Evolutionary conservation across 2,113 vertebrate species (phyloP).

Genomic region (Mastomys natalensis): DNA sequence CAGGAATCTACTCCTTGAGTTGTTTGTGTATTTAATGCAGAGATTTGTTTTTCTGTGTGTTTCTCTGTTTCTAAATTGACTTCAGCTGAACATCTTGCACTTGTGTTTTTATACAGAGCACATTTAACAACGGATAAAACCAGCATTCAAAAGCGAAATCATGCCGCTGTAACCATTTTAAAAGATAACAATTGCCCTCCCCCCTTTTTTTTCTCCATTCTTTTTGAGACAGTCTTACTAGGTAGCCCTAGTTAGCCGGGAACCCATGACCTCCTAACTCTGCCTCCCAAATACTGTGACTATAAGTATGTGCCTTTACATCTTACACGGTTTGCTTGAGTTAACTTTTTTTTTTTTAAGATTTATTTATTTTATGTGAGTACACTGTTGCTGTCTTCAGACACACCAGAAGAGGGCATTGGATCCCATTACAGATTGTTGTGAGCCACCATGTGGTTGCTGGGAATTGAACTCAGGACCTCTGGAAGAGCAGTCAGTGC

Average conservation of each 20-base stretch:
- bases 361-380: too few relatives aligned
- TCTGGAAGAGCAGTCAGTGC: too few relatives aligned
- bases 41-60: conserved; percentile 77
- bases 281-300: neutral
- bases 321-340: conserved; percentile 73
- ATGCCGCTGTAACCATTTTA: conserved; percentile 73
- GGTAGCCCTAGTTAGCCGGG: neutral
- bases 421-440: too few relatives aligned
- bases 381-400: too few relatives aligned
- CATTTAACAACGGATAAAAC: conserved; percentile 78
- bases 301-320: neutral
- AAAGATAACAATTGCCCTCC: conserved; percentile 66
- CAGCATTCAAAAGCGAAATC: conserved; percentile 76
- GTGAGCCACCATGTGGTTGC: too few relatives aligned
- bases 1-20: conserved; percentile 60
- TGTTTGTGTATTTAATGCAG: conserved; percentile 74
- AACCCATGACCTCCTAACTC: neutral
- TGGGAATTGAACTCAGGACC: too few relatives aligned
- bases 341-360: conserved; percentile 53
- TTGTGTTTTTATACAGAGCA: conserved; percentile 71
- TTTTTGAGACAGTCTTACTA: neutral
- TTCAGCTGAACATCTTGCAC: conserved; percentile 73
- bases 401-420: too few relatives aligned
- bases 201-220: neutral
- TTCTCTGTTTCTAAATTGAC: conserved; percentile 82